phyloP scores from a whole-genome alignment of 2,113 vertebrate species.

The Hirundichthys speculiger region DNA sequence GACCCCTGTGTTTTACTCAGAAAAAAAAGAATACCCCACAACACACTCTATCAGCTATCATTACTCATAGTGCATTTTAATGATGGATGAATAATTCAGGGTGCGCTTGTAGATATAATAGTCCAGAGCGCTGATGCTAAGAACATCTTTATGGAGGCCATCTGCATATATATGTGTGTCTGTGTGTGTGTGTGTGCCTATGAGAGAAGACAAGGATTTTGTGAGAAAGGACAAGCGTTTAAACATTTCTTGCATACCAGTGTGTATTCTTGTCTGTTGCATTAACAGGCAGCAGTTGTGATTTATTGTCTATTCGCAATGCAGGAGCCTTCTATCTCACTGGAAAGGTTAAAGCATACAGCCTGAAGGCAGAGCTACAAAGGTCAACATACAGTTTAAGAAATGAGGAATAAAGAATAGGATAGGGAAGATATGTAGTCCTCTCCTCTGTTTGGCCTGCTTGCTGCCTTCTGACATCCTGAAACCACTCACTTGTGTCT shows the following conservation, averaged over 20 bases:
- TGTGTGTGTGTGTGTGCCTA: constrained; percentile 8
- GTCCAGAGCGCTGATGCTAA: constrained; percentile 30
- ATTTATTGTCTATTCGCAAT: constrained; percentile 74
- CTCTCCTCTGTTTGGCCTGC: constrained; percentile 1
- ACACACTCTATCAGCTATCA: constrained; percentile 64
- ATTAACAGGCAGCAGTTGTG: constrained; percentile 57
- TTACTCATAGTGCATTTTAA: constrained; percentile 69
- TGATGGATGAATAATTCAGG: constrained; percentile 73
- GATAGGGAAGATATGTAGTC: constrained; percentile 29
- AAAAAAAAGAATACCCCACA: constrained; percentile 39
- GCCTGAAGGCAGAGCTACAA: constrained; percentile 72
- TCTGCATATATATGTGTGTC: constrained; percentile 1
- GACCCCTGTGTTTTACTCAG: constrained; percentile 68
- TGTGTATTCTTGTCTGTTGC: constrained; percentile 52
- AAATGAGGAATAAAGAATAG: constrained; percentile 61
- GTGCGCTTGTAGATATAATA: constrained; percentile 47
- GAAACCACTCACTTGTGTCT: constrained; percentile 18
- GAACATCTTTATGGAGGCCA: constrained; percentile 40
- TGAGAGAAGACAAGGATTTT: constrained; percentile 14
- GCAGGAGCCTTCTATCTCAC: constrained; percentile 56
- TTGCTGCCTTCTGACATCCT: constrained; percentile 23
- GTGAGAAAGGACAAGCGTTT: constrained; percentile 38
- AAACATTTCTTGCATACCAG: constrained; percentile 26
- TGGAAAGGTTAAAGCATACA: constrained; percentile 78
- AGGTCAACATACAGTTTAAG: constrained; percentile 75